Base-by-base conservation (phyloP, 2,888 invertebrate species). In the Imbricaverruca yamaguchii region DNA sequence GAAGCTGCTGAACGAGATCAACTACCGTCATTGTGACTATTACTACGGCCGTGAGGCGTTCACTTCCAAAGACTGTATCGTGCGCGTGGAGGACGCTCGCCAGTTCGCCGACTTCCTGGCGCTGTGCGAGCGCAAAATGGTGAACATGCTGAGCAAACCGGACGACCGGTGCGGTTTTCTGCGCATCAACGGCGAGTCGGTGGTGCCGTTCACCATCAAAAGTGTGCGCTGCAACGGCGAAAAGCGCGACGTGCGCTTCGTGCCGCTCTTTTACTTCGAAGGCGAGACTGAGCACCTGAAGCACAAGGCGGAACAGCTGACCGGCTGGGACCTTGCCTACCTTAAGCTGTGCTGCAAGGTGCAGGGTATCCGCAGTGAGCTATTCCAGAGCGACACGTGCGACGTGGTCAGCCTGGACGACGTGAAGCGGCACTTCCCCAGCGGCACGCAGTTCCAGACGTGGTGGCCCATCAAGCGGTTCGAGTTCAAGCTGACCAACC, bases 281-380 rank as follows among this genome's bases (percentile, higher is more conserved):
- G 95, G 95, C 84, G 87, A 87, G 85, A 95, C 94, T n/a, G 95
- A 95, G 87, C 94, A 94, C 89, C 89, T 96, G 61, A 94, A 94
- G 87, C 90, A 93, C 83, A 94, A 95, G 86, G 94, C 95, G 4
- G 93, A 94, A 86, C 92, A 94, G 87, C 81, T 96, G 65, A 93
- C 94, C 86, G 95, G 95, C 83, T 96, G 96, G 96, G 95, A 96
- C 88, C 88, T 96, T 84, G 94, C 95, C 0, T 96, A 96, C 87
- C 89, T 96, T 84, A 96, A 96, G 88, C 95, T 96, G 87, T 96
- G 96, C 88, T 96, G 96, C 88, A 96, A 95, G 89, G 95, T 96
- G 84, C 95, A 95, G 88, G 95, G 95, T 81, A 95, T 96, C 85
- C 90, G 95, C 84, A 95, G 95, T 86, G 95, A 96, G 89, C 88